phyloP scores from a whole-genome alignment of 2,888 invertebrate species.

The Helobdella robusta region DNA sequence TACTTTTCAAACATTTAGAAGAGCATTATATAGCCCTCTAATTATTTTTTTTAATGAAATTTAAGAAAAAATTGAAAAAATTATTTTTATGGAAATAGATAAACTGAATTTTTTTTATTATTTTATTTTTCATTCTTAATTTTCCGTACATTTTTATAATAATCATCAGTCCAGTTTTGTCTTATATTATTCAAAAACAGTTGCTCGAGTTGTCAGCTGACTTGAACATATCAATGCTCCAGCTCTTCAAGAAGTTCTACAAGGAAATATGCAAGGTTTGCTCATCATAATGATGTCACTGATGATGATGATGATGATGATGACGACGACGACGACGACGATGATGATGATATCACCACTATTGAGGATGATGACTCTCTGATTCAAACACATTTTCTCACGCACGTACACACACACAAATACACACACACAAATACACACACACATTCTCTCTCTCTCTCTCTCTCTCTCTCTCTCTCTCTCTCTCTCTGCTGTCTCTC shows the following conservation, averaged over 20 bases:
- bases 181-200: background rate
- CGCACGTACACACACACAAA: too few relatives aligned
- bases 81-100: too few relatives aligned
- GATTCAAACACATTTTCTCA: background rate
- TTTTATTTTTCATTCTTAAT: too few relatives aligned
- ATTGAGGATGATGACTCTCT: background rate
- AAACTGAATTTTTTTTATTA: too few relatives aligned
- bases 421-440: too few relatives aligned
- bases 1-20: too few relatives aligned
- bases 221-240: slow-evolving; percentile 39
- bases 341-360: background rate
- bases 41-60: too few relatives aligned
- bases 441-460: too few relatives aligned
- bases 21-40: too few relatives aligned
- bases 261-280: slow-evolving; percentile 42
- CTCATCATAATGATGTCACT: background rate
- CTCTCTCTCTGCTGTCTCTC: background rate
- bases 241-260: slow-evolving; percentile 41
- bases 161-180: background rate
- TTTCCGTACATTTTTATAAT: too few relatives aligned
- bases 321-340: background rate
- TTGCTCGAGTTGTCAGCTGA: background rate
- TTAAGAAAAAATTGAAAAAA: too few relatives aligned
- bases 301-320: background rate
- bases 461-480: background rate